Conservation (phyloP, 2,797 vertebrate genomes). For the Cuniculus paca region DNA sequence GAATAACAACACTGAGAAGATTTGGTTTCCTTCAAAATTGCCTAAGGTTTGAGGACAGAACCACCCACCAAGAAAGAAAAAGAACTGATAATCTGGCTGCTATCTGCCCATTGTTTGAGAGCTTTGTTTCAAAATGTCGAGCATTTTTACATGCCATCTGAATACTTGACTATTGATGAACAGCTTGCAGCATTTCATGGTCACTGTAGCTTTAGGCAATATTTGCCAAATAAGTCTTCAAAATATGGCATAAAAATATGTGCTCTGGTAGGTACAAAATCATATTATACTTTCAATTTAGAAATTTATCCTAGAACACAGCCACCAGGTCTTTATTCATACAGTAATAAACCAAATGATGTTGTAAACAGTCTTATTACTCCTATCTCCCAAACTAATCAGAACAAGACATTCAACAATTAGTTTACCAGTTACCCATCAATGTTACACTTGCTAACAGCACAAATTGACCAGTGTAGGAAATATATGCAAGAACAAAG, state of each 20-base stretch:
- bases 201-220: not conserved
- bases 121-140: not conserved
- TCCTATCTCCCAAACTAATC: not conserved
- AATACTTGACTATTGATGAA: not conserved
- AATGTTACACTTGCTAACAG: not conserved
- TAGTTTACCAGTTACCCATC: not conserved
- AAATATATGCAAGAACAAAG: not conserved
- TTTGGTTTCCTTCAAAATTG: not conserved
- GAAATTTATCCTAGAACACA: not conserved
- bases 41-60: not conserved
- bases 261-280: not conserved
- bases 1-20: not conserved
- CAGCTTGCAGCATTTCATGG: not conserved
- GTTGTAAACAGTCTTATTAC: not conserved
- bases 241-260: not conserved
- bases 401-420: not conserved
- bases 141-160: not conserved
- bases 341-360: not conserved
- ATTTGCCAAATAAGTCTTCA: not conserved
- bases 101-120: not conserved
- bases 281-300: not conserved
- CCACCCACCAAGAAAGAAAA: not conserved
- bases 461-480: not conserved
- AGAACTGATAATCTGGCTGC: not conserved
- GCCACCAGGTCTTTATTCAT: not conserved